Conservation (phyloP, 2,113 vertebrate species). For the Eupsittula cactorum region DNA sequence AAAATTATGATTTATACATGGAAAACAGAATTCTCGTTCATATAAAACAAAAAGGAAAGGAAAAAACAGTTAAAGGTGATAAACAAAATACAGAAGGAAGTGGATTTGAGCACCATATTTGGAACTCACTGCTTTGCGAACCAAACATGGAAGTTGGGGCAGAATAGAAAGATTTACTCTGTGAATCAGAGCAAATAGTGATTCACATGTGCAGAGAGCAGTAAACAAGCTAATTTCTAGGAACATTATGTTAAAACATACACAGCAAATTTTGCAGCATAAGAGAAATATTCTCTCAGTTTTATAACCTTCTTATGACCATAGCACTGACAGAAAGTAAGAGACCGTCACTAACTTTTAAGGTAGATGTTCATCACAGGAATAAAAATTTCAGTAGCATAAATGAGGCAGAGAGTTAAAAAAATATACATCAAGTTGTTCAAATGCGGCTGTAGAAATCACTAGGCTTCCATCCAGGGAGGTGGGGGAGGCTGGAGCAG, state of each 20-base stretch:
- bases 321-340: neutral
- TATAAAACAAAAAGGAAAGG: neutral
- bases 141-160: neutral
- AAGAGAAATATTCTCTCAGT: neutral
- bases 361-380: neutral
- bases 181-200: neutral
- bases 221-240: neutral
- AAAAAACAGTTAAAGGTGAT: neutral
- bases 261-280: neutral
- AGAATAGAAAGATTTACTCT: neutral
- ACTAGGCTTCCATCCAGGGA: neutral
- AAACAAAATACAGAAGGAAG: neutral
- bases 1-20: neutral
- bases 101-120: neutral
- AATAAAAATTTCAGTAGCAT: neutral
- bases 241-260: neutral
- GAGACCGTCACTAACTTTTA: neutral
- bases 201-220: neutral
- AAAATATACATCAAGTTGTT: neutral
- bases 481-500: neutral
- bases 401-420: neutral
- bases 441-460: neutral
- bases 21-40: neutral
- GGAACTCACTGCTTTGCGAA: neutral
- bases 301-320: neutral